Evolutionary conservation across 2,888 invertebrate species (phyloP), one percentile per base, ranked within the genome.

Genomic region (Acleris laterana): DNA sequence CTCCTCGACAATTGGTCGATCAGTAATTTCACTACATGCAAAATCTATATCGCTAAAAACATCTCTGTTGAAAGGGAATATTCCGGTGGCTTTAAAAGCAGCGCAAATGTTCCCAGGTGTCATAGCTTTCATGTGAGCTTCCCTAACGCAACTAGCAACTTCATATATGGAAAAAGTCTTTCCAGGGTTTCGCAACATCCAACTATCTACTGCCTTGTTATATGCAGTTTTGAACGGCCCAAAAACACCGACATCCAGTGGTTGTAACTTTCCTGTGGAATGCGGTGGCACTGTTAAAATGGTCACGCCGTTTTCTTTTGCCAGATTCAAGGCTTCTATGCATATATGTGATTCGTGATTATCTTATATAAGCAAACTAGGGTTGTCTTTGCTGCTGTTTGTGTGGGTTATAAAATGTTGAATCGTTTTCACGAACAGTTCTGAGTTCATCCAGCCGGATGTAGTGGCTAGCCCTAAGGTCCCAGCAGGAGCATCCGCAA

Each of bases 331-430:
- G 20, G 69, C 89, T 5, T 83, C 80, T 42, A 90, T 93, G 46
- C 94, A 94, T 76, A 93, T 94, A 60, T 83, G 81, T n/a, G 74
- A 72, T 60, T 82, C 77, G 67, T 80, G 76, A 61, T 83, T 84
- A 68, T 82, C 82, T 50, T 70, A 71, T 20, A 84, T 74, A 25
- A 82, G 68, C 13, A 82, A 68, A 16, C 71, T 61, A 52, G 76
- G 77, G 69, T 78, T 77, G 38, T 78, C 75, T 63, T 68, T 73
- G 22, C 74, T 74, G 62, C 70, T 69, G 7, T 70, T 62, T 22
- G 71, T 68, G 60, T 75, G 68, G 55, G 72, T 77, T 44, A 81
- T 77, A 70, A 82, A 85, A 75, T 84, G 82, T 61, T 80, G 67
- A 66, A 85, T 77, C 20, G 79, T 76, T 64, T 77, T 57, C 38